Evolutionary conservation across 1,140 invertebrate genomes (phyloP), one percentile per base, ranked within the genome.

Genomic region (Drosophila saltans): DNA sequence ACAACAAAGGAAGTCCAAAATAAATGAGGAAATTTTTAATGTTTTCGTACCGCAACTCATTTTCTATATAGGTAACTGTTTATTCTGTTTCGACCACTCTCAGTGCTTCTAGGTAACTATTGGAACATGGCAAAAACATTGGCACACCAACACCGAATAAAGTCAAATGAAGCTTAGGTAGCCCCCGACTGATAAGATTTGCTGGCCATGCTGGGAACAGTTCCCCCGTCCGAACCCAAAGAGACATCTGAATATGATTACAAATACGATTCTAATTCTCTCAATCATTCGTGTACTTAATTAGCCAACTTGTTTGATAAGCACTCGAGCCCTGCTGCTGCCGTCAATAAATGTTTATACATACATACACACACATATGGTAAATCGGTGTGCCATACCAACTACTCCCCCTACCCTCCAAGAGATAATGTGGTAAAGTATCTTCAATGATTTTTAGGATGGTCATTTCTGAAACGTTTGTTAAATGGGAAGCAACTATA

Each of bases 1-100:
- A 75, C 81, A 91, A 60, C 90, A 91, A 7, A 91, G 55, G 72
- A 91, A 85, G 70, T 91, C 89, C 66, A 91, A 78, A 24, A 91
- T 61, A 48, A 91, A 90, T 43, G 88, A 85, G 16, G 77, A 74
- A 55, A 91, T 81, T 73, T 91, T 91, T 28, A 91, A 48, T 7
- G 86, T 76, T 62, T 79, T 73, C 1, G 75, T 89, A 52, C 82
- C 83, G 73, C 86, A 90, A 45, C 80, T 78, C 90, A 91, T 91
- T 72, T 74, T 80, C 58, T 30, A 45, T 58, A 16, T 16, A 16
- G 28, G 6, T 26, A 16, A 16, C 16, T 16, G 0, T 16, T 16
- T 16, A 16, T 16, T 16, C 55, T 45, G 56, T 60, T 73, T 63
- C 24, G 45, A 45, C 36, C 60, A 24, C 63, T 64, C 58, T 36